A percentile compares a stretch with the other conserved stretches of the same genome.
Conservation (phyloP, 2,888 invertebrate species). For the Eupithecia dodoneata region DNA sequence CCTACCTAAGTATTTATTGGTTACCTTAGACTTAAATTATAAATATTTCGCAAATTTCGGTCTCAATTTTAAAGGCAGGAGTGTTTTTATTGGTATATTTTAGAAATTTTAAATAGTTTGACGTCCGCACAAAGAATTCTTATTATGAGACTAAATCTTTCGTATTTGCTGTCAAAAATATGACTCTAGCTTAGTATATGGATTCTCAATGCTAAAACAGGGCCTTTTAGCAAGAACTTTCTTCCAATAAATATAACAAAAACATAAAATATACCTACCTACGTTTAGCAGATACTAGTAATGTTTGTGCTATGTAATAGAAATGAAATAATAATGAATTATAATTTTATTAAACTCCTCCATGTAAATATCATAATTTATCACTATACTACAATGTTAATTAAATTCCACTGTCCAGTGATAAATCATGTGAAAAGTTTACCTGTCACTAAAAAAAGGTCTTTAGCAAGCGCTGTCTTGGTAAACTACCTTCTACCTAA, state of each 20-base stretch:
- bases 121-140: background rate
- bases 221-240: background rate
- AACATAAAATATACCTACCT: background rate
- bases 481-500: no score
- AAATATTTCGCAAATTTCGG: background rate
- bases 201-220: background rate
- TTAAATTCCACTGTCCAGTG: background rate
- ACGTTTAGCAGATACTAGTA: background rate
- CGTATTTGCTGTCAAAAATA: background rate
- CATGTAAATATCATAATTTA: background rate
- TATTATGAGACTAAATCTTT: background rate
- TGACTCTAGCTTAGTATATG: background rate
- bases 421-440: background rate
- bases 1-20: background rate
- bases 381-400: background rate
- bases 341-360: background rate
- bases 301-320: background rate
- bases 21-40: constrained; percentile 21
- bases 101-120: background rate
- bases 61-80: background rate
- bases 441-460: background rate
- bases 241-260: background rate
- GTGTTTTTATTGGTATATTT: background rate
- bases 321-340: background rate
- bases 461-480: background rate